Evolutionary conservation across 1,140 invertebrate genomes (phyloP), one percentile per base, ranked within the genome.

Genomic region (Drosophila truncata): DNA sequence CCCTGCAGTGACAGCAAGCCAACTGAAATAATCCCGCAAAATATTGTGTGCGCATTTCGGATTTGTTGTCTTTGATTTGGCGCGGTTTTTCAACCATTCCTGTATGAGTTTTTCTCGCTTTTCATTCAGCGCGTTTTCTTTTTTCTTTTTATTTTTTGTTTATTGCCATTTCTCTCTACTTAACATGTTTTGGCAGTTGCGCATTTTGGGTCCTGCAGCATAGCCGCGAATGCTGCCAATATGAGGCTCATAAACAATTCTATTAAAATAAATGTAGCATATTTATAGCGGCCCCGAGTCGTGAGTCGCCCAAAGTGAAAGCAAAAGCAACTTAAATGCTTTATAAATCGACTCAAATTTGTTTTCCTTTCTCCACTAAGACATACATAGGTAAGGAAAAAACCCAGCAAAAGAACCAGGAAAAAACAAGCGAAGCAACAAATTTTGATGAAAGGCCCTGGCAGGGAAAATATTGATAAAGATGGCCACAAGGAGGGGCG

Each of bases 201-300:
- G 76, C 75, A 64, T 58, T 59, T 55, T 71, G 74, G 67, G 75
- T 33, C 60, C 70, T 55, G 72, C 72, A 77, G 63, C 29, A 44
- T 59, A 47, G 33, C 42, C 23, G 44, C 66, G 33, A 55, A 37
- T 33, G 29, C 61, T 66, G 69, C 80, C 61, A 74, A 86, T 79
- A 86, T 77, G 67, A 39, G 60, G 59, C 35, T 60, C 85, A 90
- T 90, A 90, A 91, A 90, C 81, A 91, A 90, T 88, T 88, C 85
- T 90, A 88, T 88, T 88, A 90, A 85, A 90, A 82, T 91, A 91
- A 90, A 90, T 90, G 85, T 79, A 76, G 85, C 86, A 90, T 91
- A 91, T 91, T 91, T 90, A 79, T 74, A 63, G 70, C 61, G 67
- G 25, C 67, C 49, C 27, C 18, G 44, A 27, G 16, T 18, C 23